Evolutionary conservation across 2,113 vertebrate species (phyloP).

Genomic region (Epinephelus fuscoguttatus): DNA sequence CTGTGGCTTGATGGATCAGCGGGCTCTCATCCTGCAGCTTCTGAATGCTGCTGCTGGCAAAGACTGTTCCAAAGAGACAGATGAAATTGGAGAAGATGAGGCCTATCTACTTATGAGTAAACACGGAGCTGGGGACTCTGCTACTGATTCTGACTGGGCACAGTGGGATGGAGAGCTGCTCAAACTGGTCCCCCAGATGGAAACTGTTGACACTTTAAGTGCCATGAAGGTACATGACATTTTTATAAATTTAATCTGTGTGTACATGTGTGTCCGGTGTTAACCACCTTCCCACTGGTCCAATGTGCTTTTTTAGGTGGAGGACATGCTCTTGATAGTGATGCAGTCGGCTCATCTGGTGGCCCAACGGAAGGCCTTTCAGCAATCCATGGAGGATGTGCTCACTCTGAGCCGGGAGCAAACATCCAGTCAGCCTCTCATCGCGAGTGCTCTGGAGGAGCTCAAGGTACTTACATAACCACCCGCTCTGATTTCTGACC

Average conservation of each 20-base stretch:
- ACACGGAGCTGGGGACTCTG: conserved; percentile 80
- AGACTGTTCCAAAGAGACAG: conserved; percentile 94
- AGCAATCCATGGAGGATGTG: conserved; percentile 92
- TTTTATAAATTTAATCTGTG: neutral
- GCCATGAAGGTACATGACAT: conserved; percentile 90
- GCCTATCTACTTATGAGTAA: conserved; percentile 94
- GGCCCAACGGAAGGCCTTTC: conserved; percentile 93
- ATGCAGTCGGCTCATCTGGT: conserved; percentile 94
- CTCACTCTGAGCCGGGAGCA: conserved; percentile 92
- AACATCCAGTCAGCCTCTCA: conserved; percentile 96
- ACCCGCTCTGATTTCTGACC: neutral
- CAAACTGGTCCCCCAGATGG: conserved; percentile 93
- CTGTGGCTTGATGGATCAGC: conserved; percentile 84
- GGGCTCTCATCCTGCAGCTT: conserved; percentile 91
- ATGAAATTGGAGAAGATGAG: conserved; percentile 89
- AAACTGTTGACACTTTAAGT: conserved; percentile 92
- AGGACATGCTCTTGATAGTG: conserved; percentile 94
- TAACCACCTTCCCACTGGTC: neutral
- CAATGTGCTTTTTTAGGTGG: conserved; percentile 85
- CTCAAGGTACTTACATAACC: conserved; percentile 89
- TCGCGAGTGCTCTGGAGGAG: conserved; percentile 93
- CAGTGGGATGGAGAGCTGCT: conserved; percentile 88
- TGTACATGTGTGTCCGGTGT: accelerated
- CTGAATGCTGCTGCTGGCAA: conserved; percentile 95
- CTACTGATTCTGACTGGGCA: conserved; percentile 84